phyloP scores from a whole-genome alignment of 2,888 invertebrate species.

The Branchipolynoe longqiensis region DNA sequence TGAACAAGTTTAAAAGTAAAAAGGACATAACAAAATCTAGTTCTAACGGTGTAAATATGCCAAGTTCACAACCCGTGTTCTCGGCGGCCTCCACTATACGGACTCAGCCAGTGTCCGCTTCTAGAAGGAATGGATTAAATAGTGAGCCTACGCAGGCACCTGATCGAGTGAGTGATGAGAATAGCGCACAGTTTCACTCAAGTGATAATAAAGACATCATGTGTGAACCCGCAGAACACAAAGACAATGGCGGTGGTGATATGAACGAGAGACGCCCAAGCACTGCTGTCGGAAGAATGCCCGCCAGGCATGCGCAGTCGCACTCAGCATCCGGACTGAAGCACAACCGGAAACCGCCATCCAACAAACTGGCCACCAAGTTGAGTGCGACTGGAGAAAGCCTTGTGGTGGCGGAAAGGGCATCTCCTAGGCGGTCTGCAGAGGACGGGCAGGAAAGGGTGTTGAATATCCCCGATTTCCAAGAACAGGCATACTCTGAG shows the following conservation, averaged over 20 bases:
- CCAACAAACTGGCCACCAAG: neutral
- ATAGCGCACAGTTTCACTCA: too few species aligned
- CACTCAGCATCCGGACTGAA: neutral
- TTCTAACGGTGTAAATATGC: neutral
- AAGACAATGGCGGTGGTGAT: neutral
- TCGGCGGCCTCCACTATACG: neutral
- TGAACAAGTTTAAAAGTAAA: slow-evolving; percentile 37
- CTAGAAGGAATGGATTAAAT: neutral
- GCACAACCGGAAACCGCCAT: neutral
- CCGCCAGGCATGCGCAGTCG: neutral
- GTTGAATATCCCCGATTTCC: slow-evolving; percentile 5
- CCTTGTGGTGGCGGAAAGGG: neutral
- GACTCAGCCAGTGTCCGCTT: neutral
- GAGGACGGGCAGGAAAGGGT: slow-evolving; percentile 39
- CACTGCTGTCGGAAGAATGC: neutral
- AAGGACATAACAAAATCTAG: slow-evolving; percentile 40
- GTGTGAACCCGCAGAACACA: neutral
- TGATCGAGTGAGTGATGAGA: neutral
- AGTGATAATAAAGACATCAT: too few species aligned
- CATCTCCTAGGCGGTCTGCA: too few species aligned
- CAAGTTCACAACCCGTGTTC: neutral
- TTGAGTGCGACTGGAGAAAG: neutral
- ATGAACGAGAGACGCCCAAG: neutral
- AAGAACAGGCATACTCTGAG: slow-evolving; percentile 40
- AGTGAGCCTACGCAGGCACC: neutral